Conservation (phyloP, 2,797 vertebrate species). For the Enteromius thamalakanensis region DNA sequence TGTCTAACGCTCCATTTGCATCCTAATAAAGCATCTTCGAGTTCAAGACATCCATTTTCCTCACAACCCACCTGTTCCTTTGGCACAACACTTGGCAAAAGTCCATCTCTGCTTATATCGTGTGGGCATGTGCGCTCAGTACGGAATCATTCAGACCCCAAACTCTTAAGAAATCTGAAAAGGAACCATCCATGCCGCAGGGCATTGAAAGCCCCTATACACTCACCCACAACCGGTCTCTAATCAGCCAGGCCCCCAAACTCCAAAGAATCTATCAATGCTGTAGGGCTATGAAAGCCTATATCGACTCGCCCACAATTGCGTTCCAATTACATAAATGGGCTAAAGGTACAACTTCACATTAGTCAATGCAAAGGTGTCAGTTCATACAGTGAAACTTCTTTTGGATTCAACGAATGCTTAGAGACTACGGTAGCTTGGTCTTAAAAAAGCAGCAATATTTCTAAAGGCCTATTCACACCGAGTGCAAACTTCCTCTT, state of each 20-base stretch:
- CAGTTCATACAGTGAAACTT: not conserved
- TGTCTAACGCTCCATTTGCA: conserved; percentile 22
- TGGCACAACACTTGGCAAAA: conserved; percentile 75
- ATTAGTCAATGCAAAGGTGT: conserved; percentile 5
- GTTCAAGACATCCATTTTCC: conserved; percentile 50
- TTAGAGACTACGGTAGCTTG: conserved; percentile 13
- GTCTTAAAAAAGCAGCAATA: conserved; percentile 6
- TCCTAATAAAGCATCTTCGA: conserved; percentile 36
- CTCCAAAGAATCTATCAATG: conserved; percentile 24
- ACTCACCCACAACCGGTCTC: conserved; percentile 15
- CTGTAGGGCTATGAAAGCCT: not conserved
- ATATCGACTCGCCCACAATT: not conserved
- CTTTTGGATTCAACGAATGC: not conserved
- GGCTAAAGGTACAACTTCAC: not conserved
- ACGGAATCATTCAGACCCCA: conserved; percentile 6
- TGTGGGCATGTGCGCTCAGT: not conserved
- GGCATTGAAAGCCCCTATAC: not conserved
- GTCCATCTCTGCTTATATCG: conserved; percentile 57
- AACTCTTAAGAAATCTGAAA: not conserved
- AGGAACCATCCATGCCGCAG: conserved; percentile 24
- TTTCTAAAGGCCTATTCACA: conserved; percentile 28
- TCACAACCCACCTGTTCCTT: conserved; percentile 73
- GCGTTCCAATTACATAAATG: not conserved
- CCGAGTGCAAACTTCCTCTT: not conserved
- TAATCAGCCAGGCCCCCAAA: not conserved